Conservation (phyloP, 1,140 invertebrate species). For the Linepithema humile region DNA sequence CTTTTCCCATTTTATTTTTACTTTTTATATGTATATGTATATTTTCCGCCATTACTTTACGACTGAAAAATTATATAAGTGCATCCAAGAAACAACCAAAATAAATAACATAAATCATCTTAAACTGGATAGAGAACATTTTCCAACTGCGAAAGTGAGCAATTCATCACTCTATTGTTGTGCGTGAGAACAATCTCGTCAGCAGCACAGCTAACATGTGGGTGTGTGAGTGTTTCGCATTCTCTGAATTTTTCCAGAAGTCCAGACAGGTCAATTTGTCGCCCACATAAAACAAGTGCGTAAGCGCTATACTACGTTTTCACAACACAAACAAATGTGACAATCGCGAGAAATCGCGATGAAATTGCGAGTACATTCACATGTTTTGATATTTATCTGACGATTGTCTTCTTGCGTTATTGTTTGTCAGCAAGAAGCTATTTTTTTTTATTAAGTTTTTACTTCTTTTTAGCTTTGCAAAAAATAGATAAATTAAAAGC, state of each 20-base stretch:
- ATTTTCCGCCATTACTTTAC: neutral
- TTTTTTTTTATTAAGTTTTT: neutral
- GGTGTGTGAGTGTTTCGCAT: neutral
- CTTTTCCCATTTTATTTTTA: too few species aligned
- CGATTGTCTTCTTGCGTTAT: constrained; percentile 39
- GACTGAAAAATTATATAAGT: neutral
- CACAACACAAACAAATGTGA: constrained; percentile 13
- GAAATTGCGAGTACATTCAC: neutral
- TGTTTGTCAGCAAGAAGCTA: constrained; percentile 10
- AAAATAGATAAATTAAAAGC: neutral
- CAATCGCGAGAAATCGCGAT: constrained; percentile 15
- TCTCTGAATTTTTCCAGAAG: constrained; percentile 34
- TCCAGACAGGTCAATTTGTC: constrained; percentile 47
- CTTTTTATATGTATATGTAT: too few species aligned
- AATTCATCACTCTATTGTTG: constrained; percentile 50
- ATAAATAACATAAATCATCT: constrained; percentile 4
- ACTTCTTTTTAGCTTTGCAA: neutral
- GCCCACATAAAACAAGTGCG: constrained; percentile 7
- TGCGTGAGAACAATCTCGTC: constrained; percentile 46
- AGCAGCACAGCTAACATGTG: neutral
- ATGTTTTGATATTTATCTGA: constrained; percentile 29
- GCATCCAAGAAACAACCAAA: neutral
- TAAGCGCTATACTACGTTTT: constrained; percentile 15
- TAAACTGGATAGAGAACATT: neutral
- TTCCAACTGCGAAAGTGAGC: constrained; percentile 38